phyloP scores from a whole-genome alignment of 2,113 vertebrate genomes.

The Elephantulus edwardii region DNA sequence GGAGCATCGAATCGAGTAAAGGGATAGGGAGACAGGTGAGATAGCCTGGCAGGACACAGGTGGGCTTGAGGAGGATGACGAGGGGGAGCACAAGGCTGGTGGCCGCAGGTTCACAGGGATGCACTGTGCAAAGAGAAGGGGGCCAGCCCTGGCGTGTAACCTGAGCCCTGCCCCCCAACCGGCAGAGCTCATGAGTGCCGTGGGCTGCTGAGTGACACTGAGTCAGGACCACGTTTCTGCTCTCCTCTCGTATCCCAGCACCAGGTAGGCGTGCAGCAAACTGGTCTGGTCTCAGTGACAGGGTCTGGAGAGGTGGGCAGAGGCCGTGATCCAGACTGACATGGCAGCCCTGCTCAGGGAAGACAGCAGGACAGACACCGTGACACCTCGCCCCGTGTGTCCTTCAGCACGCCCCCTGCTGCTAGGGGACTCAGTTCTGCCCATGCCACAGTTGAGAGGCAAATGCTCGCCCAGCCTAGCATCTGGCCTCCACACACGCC shows the following conservation, averaged over 20 bases:
- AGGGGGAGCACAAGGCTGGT: background rate
- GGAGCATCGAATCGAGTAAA: no score
- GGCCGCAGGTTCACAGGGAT: background rate
- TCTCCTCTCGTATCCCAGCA: background rate
- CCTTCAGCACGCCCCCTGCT: background rate
- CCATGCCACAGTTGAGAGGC: no score
- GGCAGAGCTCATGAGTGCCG: no score
- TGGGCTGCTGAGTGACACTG: background rate
- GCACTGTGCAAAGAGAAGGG: background rate
- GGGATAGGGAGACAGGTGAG: no score
- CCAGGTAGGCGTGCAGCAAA: background rate
- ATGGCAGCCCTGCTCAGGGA: background rate
- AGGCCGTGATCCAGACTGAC: accelerated
- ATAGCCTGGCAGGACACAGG: no score
- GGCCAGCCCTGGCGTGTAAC: background rate
- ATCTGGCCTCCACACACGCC: no score
- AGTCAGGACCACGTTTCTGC: accelerated
- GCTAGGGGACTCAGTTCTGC: no score
- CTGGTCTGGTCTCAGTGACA: accelerated
- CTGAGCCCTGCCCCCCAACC: no score
- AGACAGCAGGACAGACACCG: accelerated
- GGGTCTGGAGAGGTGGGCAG: background rate
- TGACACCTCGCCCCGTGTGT: background rate
- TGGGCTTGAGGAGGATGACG: no score
- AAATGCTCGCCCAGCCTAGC: no score